phyloP scores from a whole-genome alignment of 2,113 vertebrate species.

The Zapus hudsonius region DNA sequence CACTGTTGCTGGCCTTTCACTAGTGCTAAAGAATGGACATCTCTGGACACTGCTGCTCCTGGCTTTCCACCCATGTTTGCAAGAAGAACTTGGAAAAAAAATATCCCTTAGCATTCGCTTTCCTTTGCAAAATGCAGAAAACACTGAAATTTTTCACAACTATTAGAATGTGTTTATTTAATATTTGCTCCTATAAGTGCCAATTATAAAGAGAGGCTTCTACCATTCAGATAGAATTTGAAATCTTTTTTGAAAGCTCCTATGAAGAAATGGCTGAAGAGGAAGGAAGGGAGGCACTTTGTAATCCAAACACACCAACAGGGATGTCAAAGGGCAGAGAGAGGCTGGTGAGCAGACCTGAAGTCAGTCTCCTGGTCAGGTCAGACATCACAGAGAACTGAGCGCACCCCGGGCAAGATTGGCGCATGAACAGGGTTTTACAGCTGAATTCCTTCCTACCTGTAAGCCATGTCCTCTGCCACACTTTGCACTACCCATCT shows the following conservation, averaged over 20 bases:
- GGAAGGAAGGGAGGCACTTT: not conserved
- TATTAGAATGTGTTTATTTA: not conserved
- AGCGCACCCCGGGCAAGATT: rapidly evolving
- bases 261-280: not conserved
- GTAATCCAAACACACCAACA: not conserved
- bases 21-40: not conserved
- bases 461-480: no score
- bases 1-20: not conserved
- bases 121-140: conserved; percentile 49
- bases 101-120: not conserved
- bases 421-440: not conserved
- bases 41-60: not conserved
- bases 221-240: not conserved
- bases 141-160: conserved; percentile 57
- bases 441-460: not conserved
- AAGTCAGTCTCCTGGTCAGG: not conserved
- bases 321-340: not conserved
- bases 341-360: not conserved
- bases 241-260: not conserved
- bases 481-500: not conserved
- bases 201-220: not conserved
- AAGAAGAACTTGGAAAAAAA: conserved; percentile 63
- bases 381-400: not conserved
- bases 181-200: not conserved
- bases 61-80: not conserved